A percentile compares a stretch with the other conserved stretches of the same genome.
phyloP scores from a whole-genome alignment of 2,797 vertebrate species.

The Clarias platycephalus region DNA sequence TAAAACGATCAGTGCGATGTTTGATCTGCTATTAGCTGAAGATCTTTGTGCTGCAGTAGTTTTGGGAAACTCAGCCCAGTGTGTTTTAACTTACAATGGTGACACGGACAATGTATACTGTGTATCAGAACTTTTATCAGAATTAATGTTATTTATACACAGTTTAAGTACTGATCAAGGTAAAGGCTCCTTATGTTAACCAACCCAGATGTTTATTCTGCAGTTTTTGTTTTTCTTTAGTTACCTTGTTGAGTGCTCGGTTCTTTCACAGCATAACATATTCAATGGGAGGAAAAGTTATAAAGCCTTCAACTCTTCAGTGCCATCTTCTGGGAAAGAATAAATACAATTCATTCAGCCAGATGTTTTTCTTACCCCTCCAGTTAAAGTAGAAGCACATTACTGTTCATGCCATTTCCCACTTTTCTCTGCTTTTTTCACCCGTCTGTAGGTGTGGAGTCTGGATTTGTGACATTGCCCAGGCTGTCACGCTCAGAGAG shows the following conservation, averaged over 20 bases:
- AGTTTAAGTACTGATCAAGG: neutral
- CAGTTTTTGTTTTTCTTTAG: neutral
- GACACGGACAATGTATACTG: neutral
- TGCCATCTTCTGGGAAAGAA: conserved; percentile 47
- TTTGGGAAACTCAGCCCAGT: neutral
- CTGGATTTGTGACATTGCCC: conserved; percentile 91
- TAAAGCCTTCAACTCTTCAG: conserved; percentile 1
- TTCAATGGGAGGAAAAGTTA: neutral
- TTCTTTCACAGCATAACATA: neutral
- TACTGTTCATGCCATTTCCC: neutral
- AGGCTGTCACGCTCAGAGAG: conserved; percentile 84
- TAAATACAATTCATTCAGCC: conserved; percentile 1
- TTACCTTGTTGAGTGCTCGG: neutral
- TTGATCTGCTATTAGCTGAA: neutral
- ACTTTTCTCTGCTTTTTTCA: conserved; percentile 22
- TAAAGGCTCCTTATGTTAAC: neutral
- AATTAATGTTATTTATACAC: neutral
- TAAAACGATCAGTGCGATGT: neutral
- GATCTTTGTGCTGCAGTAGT: neutral
- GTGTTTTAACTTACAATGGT: neutral
- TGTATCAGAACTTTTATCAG: neutral
- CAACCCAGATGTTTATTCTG: neutral
- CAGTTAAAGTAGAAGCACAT: conserved; percentile 8
- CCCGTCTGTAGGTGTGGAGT: conserved; percentile 81
- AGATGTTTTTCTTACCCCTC: neutral